A percentile compares a stretch with the other conserved stretches of the same genome.
Evolutionary conservation across 1,140 invertebrate species (phyloP).

Genomic region (Maconellicoccus hirsutus): DNA sequence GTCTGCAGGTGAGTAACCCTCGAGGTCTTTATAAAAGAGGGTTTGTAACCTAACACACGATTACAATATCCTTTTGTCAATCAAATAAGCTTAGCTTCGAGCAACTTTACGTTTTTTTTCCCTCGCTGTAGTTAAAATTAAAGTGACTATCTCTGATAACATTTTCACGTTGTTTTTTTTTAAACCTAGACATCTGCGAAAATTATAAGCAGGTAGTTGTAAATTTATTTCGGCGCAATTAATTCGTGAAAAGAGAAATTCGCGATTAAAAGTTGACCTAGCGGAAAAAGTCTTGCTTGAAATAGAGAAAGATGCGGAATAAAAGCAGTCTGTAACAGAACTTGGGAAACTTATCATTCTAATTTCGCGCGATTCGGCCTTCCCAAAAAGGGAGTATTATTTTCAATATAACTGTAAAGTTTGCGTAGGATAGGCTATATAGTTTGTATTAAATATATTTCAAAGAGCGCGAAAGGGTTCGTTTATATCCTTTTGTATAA

Average conservation of each 20-base stretch:
- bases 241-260: neutral
- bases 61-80: conserved; percentile 21
- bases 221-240: neutral
- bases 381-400: conserved; percentile 16
- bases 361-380: neutral
- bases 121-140: too few relatives aligned
- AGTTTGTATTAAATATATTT: conserved; percentile 22
- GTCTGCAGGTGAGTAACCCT: conserved; percentile 20
- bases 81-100: conserved; percentile 19
- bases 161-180: too few relatives aligned
- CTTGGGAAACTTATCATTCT: conserved; percentile 3
- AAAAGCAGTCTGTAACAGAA: neutral
- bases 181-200: too few relatives aligned
- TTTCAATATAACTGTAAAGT: conserved; percentile 22
- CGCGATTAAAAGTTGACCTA: neutral
- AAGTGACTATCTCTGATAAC: too few relatives aligned
- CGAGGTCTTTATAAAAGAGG: conserved; percentile 4
- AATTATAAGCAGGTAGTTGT: too few relatives aligned
- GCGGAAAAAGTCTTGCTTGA: neutral
- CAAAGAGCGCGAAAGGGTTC: conserved; percentile 19
- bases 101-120: neutral
- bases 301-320: neutral
- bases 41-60: conserved; percentile 16
- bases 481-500: conserved; percentile 22
- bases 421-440: conserved; percentile 20